These are phyloP conservation scores for Cacatua alba DNA, from an alignment of 2,113 vertebrate species.

Conservation along the genomic window DNA sequence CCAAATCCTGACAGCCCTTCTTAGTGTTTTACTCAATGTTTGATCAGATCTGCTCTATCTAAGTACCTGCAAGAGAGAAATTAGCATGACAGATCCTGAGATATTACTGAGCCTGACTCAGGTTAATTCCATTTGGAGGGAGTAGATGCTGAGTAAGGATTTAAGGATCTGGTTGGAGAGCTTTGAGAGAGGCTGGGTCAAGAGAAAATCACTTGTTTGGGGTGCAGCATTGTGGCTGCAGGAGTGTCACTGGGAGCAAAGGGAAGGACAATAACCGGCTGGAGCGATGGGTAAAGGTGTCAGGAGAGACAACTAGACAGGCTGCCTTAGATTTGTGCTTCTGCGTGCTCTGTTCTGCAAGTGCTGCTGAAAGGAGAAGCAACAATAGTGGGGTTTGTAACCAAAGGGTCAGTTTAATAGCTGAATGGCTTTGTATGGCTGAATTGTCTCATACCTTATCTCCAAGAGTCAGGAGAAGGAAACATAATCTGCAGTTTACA, in stretches of 20 bases:
- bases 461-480: not conserved
- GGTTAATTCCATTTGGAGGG: not conserved
- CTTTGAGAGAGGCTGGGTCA: not conserved
- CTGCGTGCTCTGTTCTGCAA: not conserved
- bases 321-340: not conserved
- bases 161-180: not conserved
- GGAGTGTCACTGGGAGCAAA: not conserved
- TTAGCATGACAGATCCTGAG: not conserved
- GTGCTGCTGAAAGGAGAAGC: not conserved
- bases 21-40: not conserved
- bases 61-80: not conserved
- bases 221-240: not conserved
- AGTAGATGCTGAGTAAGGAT: conserved; percentile 10
- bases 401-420: not conserved
- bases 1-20: not conserved
- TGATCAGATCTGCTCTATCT: not conserved
- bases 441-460: not conserved
- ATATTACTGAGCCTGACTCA: not conserved
- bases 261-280: not conserved
- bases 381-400: not conserved
- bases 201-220: not conserved
- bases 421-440: not conserved
- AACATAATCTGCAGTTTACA: not conserved
- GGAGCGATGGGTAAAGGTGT: not conserved
- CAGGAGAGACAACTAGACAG: not conserved